Conservation (phyloP, 2,888 invertebrate species). For the Thereva unica region DNA sequence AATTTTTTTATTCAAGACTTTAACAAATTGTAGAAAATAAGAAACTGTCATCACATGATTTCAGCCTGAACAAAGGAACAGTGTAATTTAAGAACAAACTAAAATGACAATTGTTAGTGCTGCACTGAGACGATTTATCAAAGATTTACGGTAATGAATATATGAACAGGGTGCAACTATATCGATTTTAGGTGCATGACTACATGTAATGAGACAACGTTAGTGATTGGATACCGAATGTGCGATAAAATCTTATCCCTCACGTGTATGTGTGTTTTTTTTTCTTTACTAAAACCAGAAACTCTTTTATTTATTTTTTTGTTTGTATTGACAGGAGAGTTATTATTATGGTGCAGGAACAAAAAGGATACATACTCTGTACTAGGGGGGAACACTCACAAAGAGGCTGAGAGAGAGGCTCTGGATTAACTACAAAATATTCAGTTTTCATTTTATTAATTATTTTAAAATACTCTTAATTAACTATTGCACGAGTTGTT, state of each 20-base stretch:
- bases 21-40: conserved; percentile 39
- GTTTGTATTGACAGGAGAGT: conserved; percentile 19
- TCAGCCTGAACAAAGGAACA: conserved; percentile 25
- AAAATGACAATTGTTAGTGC: background rate
- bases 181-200: conserved; percentile 27
- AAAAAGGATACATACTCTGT: conserved; percentile 21
- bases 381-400: too few relatives aligned
- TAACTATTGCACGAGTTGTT: conserved; percentile 28
- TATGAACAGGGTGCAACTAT: conserved; percentile 23
- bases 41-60: conserved; percentile 31
- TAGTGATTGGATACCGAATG: conserved; percentile 1
- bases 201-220: conserved; percentile 19
- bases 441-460: background rate
- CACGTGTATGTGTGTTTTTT: background rate
- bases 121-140: too few relatives aligned
- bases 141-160: conserved; percentile 1
- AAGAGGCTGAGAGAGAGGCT: conserved; percentile 3
- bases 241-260: background rate
- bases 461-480: conserved; percentile 18
- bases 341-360: conserved; percentile 15
- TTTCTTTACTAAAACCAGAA: background rate
- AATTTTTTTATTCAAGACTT: conserved; percentile 35
- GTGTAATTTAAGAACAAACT: conserved; percentile 7
- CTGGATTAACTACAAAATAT: conserved; percentile 28
- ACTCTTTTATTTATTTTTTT: conserved; percentile 14